Evolutionary conservation across 2,797 vertebrate species (phyloP), one percentile per base, ranked within the genome.

Genomic region (Poecilia velifera): DNA sequence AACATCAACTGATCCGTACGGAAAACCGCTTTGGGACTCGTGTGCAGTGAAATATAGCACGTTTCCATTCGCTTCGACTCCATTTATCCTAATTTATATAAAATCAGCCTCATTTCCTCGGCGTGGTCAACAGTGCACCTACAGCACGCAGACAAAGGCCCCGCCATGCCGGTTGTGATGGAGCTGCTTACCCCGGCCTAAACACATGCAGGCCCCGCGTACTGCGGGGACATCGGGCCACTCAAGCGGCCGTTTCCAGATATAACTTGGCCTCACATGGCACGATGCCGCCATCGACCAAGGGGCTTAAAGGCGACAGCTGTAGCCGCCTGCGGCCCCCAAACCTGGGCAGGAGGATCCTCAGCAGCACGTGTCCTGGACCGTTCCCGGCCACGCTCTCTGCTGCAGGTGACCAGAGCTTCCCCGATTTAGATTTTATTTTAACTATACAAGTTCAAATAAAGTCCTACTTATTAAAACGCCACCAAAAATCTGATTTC

Each of bases 131-230:
- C 14, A 79, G 84, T 78, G 66, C 6, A 72, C 57, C 86, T 87
- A 93, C 90, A 79, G 84, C 81, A 59, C 8, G 74, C 64, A 89
- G 88, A 93, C 91, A 93, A 93, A 93, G 91, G 90, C 91, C 93
- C 72, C 86, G 87, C 78, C 74, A 82, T 79, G 84, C 57, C 82
- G 75, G 74, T 22, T 74, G 72, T 47, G 45, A 34, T 46, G 74
- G 77, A 22, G 82, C 73, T 80, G 0, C 8, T 0, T 0, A 5
- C 6, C 34, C 84, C 84, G 89, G 89, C 89, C 88, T 87, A 18
- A 74, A 66, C 75, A 0, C 76, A 0, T 73, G 0, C 0, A 62
- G 0, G 41, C 12, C 70, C 46, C 76, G 66, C 79, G 12, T 39
- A 13, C 49, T 22, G 20, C 75, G 4, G 18, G 20, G 9, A 76